Evolutionary conservation across 2,888 invertebrate species (phyloP), one percentile per base, ranked within the genome.

Genomic region (Bellardia pandia): DNA sequence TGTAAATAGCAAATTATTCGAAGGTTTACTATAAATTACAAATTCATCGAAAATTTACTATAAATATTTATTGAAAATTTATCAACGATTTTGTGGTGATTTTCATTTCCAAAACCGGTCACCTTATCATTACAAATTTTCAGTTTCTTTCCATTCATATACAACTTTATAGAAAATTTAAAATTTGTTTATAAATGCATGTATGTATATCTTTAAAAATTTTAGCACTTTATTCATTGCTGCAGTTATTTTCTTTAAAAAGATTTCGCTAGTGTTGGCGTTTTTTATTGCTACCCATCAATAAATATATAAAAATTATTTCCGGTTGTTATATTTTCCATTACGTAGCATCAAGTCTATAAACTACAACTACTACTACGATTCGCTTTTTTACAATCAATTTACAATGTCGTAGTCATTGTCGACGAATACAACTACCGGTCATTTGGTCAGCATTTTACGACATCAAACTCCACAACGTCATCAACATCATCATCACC

Each of bases 361-460:
- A 77, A 77, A 83, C 77, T 77, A 56, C 42, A 56, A 75, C 79
- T 75, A 85, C 72, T 62, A 79, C 40, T 40, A 53, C 16, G 33
- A 16, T 9, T 9, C 23, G 3, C 51, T 72, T 76, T 85, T 82
- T 82, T 82, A 85, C 78, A 81, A 87, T 85, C 87, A 87, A 87
- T 87, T 87, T 87, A 82, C 85, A 87, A 87, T 85, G 85, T 85
- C 79, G 45, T 37, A 62, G 69, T 37, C 62, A 71, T 83, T 77
- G 71, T 83, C 23, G 79, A 56, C 66, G 72, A 85, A 74, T 56
- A 40, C 75, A 75, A 87, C 87, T 82, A 87, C 87, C 85, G 84
- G 87, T 87, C 87, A 87, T 87, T 87, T 85, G 85, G 85, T 82
- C 85, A 85, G 87, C 64, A 79, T 76, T 80, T 80, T 75, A 85